Base-by-base conservation (phyloP, 2,888 invertebrate species). In the Agrochola macilenta region DNA sequence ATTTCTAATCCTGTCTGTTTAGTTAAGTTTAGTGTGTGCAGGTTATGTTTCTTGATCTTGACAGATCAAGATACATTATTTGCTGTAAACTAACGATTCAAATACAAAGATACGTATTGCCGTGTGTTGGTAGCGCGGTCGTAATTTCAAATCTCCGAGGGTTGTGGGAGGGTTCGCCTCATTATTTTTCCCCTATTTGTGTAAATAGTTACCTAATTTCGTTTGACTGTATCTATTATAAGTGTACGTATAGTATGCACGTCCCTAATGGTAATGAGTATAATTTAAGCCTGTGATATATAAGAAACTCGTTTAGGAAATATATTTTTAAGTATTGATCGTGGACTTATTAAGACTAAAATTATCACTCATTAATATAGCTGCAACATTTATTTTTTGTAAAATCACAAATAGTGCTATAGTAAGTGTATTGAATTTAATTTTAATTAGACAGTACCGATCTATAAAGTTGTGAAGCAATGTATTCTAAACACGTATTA, bases 221-320 rank as follows among this genome's bases (percentile, higher is more conserved):
- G 91, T 95, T 95, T 90, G 88, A 94, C 92, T 94, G 91, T 95
- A 94, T 92, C 91, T 94, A 94, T 93, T 93, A 93, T 95, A 95
- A 94, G 94, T 94, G 94, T 95, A 96, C 93, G 94, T 95, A 96
- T 95, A 95, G 94, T 93, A 96, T 95, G 95, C 96, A 96, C 96
- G 96, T 96, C 96, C 96, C 94, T 95, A 93, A 94, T 92, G 88
- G 90, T 96, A 96, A 95, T 92, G 91, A 93, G 91, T 96, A 95
- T 96, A 94, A 93, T 96, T 96, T 96, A 96, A 96, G 96, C 96
- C 96, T 96, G 96, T 96, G 96, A 96, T 96, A 96, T 95, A 94
- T 95, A 95, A 95, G 94, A 94, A 94, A 94, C 92, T 94, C 90
- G 93, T 95, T 95, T 96, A 96, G 94, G 91, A 91, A 92, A 90